Evolutionary conservation across 2,888 invertebrate genomes (phyloP), one percentile per base, ranked within the genome.

Genomic region (Caenorhabditis parvicauda): DNA sequence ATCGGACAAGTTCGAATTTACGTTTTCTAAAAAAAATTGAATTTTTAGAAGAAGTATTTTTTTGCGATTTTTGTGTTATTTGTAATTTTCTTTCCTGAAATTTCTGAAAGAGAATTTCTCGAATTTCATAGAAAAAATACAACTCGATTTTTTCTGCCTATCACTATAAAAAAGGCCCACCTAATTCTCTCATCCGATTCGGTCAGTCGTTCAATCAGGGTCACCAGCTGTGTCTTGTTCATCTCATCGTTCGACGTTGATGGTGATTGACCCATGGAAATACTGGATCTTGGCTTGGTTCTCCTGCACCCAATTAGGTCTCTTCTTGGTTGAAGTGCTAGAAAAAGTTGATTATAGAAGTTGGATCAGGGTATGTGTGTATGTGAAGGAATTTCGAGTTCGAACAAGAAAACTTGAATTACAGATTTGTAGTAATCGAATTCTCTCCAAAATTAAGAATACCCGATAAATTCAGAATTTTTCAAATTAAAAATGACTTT

Each of bases 311-410:
- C 79, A 51, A 80, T 79, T 12, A 80, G 60, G 59, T 79, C 79
- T 1, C 79, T 65, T 17, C 77, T 67, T 4, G 79, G 79, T 66
- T 79, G 79, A 2, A 79, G 67, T 6, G 79, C 79, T 75, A 46
- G 9, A 50, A 50, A 9, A 38, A 12, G 32, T 32, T 32, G 32
- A 32, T 32, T 6, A 32, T 12, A 9, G 32, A 32, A 32, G 7
- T 6, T 32, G 6, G 12, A 32, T 32, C 12, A 9, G 12, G 12
- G 32, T 32, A 2, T 1, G n/a, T n/a, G n/a, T n/a, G n/a, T n/a
- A n/a, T n/a, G n/a, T n/a, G n/a, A n/a, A n/a, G n/a, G n/a, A n/a
- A n/a, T n/a, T n/a, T n/a, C n/a, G n/a, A n/a, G n/a, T n/a, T n/a
- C n/a, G n/a, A n/a, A n/a, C n/a, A n/a, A n/a, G n/a, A n/a, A n/a